Evolutionary conservation across 1,140 invertebrate genomes (phyloP).

Genomic region (Drosophila pallidifrons): DNA sequence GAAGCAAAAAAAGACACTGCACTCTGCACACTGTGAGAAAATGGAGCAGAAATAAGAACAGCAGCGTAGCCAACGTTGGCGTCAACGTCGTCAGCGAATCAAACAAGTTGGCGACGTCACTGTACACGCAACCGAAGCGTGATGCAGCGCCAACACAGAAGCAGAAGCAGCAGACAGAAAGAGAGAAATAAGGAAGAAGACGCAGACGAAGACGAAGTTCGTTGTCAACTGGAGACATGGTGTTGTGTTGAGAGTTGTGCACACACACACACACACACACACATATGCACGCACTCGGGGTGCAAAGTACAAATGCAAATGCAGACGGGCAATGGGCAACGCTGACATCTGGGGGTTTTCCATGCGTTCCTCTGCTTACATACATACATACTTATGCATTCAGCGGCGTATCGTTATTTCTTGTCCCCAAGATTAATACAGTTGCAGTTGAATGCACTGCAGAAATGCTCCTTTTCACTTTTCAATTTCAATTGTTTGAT

Average conservation of each 20-base stretch:
- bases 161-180: conserved; percentile 5
- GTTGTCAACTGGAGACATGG: conserved; percentile 46
- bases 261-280: neutral
- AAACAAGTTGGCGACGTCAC: conserved; percentile 58
- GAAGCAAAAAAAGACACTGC: conserved; percentile 2
- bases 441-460: conserved; percentile 71
- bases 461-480: conserved; percentile 34
- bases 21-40: conserved; percentile 4
- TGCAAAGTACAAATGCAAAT: conserved; percentile 68
- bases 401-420: conserved; percentile 53
- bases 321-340: conserved; percentile 31
- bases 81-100: conserved; percentile 16
- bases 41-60: conserved; percentile 24
- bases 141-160: conserved; percentile 26
- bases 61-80: conserved; percentile 14
- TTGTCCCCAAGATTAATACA: conserved; percentile 54
- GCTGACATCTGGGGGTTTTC: conserved; percentile 71
- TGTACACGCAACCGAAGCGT: conserved; percentile 60
- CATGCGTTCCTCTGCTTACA: conserved; percentile 46
- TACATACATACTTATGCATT: conserved; percentile 38
- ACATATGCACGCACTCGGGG: conserved; percentile 16
- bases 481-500: conserved; percentile 25
- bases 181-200: conserved; percentile 17
- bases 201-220: conserved; percentile 12
- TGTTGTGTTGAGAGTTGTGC: conserved; percentile 24